Base-by-base conservation (phyloP, 2,888 invertebrate species). In the Mycogona germanica region DNA sequence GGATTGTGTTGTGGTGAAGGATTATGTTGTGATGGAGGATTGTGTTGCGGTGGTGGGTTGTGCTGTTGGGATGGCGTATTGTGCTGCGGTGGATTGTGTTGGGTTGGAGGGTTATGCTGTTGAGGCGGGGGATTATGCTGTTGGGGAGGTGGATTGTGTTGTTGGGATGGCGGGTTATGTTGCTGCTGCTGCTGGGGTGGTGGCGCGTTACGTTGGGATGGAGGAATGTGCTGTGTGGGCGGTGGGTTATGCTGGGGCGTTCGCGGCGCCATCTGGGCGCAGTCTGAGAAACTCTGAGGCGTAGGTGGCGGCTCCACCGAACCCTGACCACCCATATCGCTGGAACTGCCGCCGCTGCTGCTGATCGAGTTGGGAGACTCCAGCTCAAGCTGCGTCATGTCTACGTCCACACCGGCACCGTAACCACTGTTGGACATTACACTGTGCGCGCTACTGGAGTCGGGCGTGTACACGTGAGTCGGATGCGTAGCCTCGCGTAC, bases 361-460 rank as follows among this genome's bases (percentile, higher is more conserved):
- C 72, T 82, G 60, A 91, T 87, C 38, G 87, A 87, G 0, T 87
- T 82, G 0, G 92, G 89, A 0, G 91, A 89, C 67, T 91, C 91
- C 59, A 92, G 72, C 0, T 86, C 87, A 55, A 89, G 69, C 65
- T 87, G 86, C 55, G 81, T 80, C 1, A 87, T 87, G 67, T 87
- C 89, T 57, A 89, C 70, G 62, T 89, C 87, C 61, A 89, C 76
- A n/a, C n/a, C n/a, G 50, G 86, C 82, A 59, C 85, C 84, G 41
- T 57, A 62, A 29, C 59, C 59, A 50, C 56, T 58, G 21, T 42
- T 58, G 14, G 59, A 58, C 46, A 57, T 51, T 7, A 87, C 84
- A 0, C 84, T 84, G 66, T 86, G 87, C n/a, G n/a, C n/a, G 35
- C 84, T 82, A 0, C 85, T 82, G 0, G 87, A 82, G 63, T 87